A percentile compares a stretch with the other conserved stretches of the same genome.
These are phyloP conservation scores for Drosophila repletoides DNA, from an alignment of 1,140 invertebrate species.

Conservation along the genomic window DNA sequence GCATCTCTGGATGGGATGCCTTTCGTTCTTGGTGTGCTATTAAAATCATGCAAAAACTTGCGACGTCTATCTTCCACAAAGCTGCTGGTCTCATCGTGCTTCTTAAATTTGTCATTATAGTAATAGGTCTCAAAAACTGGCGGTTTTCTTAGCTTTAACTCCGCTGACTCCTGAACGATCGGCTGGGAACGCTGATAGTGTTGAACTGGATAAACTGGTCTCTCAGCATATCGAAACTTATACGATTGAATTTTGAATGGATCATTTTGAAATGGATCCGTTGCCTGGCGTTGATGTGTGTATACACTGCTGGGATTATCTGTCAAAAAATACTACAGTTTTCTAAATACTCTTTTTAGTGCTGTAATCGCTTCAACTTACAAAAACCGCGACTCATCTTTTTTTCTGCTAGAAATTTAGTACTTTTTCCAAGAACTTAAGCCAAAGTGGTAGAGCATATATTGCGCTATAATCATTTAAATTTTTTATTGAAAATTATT, in stretches of 20 bases:
- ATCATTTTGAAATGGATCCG: constrained; percentile 63
- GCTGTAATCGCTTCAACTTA: too few relatives aligned
- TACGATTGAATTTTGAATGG: constrained; percentile 79
- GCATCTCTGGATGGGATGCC: too few relatives aligned
- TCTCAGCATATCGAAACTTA: constrained; percentile 73
- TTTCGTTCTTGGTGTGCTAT: constrained; percentile 1
- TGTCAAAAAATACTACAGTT: too few relatives aligned
- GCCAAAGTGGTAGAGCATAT: constrained; percentile 33
- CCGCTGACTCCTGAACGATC: background rate
- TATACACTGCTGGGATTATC: constrained; percentile 19
- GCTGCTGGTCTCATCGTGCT: background rate
- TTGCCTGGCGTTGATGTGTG: constrained; percentile 24
- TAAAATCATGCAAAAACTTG: constrained; percentile 40
- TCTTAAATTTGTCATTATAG: constrained; percentile 54
- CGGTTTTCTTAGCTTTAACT: too few relatives aligned
- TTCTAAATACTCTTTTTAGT: too few relatives aligned
- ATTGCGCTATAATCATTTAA: constrained; percentile 34
- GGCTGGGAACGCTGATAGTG: constrained; percentile 34
- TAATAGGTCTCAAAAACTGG: constrained; percentile 61
- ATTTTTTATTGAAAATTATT: constrained; percentile 9
- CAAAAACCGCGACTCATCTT: constrained; percentile 49
- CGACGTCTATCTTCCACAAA: constrained; percentile 43
- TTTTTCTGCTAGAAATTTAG: constrained; percentile 49
- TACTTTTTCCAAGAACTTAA: constrained; percentile 7
- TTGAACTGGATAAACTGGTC: constrained; percentile 46